Evolutionary conservation across 2,797 vertebrate genomes (phyloP), one percentile per base, ranked within the genome.

Genomic region (Pygocentrus nattereri): DNA sequence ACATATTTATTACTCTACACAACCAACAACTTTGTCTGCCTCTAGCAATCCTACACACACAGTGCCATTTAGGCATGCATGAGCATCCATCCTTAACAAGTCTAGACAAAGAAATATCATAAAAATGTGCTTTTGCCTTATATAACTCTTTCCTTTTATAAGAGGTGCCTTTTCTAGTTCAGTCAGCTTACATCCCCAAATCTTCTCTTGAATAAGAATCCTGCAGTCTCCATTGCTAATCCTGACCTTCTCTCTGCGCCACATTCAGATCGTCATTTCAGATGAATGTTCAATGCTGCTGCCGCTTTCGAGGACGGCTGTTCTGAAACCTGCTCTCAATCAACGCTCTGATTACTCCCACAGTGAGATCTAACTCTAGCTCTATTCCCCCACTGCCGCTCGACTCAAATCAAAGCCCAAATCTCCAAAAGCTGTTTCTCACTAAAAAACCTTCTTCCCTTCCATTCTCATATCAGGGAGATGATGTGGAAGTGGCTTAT

Each of bases 251-350:
- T 58, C 49, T 13, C n/a, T 31, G 61, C 54, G 10, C 61, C 68
- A 72, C 38, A 72, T 68, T 77, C 49, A 67, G 78, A 84, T 73
- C 69, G 19, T 23, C 16, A 68, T 73, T 73, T 84, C 61, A 59
- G 74, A 80, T 59, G 78, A 62, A 64, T 13, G 56, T 56, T 54
- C 71, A 34, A 12, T 27, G 8, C 8, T 16, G 69, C 15, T 31
- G 25, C 25, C 10, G n/a, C 30, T 50, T 49, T 74, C 10, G 38
- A 74, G 79, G 50, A 59, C 10, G 34, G 19, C 38, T 47, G 50
- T 16, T 75, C 71, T 34, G 71, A 68, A 75, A 58, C 38, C 75
- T 74, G 74, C 54, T 84, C 82, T 58, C 0, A 8, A 76, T 73
- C 18, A 23, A 54, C 64, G 65, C 41, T 77, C 3, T 0, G n/a